Conservation (phyloP, 1,140 invertebrate genomes). For the Lucilia cuprina region DNA sequence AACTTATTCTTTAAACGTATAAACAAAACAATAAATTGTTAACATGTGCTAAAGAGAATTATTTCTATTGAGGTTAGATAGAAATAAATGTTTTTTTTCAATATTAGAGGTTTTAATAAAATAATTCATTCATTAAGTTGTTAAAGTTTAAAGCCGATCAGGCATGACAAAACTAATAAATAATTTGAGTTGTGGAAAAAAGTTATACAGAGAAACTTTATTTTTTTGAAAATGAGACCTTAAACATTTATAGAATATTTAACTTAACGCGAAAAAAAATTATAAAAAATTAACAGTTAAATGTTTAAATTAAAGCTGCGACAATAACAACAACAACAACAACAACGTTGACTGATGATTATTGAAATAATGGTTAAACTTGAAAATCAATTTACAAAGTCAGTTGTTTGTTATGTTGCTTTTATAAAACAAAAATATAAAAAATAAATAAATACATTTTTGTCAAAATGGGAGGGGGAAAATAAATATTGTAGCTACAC, state of each 20-base stretch:
- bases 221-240: not conserved
- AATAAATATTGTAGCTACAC: not conserved
- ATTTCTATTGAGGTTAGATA: too few species aligned
- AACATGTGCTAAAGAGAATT: too few species aligned
- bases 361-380: not conserved
- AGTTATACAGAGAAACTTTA: not conserved
- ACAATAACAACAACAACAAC: too few species aligned
- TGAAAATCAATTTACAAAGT: constrained; percentile 15
- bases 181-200: not conserved
- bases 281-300: constrained; percentile 4
- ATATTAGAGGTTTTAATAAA: too few species aligned
- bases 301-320: not conserved
- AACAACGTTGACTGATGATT: not conserved
- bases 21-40: too few species aligned
- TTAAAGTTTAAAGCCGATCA: not conserved
- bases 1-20: too few species aligned
- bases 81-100: too few species aligned
- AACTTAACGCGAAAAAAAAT: not conserved
- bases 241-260: not conserved
- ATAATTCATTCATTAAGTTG: too few species aligned
- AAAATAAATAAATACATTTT: not conserved
- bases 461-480: not conserved
- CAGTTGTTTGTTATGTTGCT: not conserved
- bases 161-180: not conserved
- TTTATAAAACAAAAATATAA: not conserved